Base-by-base conservation (phyloP, 2,797 vertebrate species). In the Spea hammondii region DNA sequence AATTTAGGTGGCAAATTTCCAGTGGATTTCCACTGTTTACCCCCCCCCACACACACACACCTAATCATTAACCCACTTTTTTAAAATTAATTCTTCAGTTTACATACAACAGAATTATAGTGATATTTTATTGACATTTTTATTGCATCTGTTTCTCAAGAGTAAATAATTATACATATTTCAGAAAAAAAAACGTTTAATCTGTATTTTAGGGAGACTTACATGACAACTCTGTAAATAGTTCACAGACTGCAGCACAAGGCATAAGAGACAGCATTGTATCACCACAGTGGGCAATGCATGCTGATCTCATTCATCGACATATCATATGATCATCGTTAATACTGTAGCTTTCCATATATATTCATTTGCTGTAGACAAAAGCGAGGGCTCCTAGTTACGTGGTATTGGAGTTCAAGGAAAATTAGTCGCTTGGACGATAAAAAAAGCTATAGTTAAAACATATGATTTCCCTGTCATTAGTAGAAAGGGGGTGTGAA, bases 361-460 rank as follows among this genome's bases (percentile, higher is more conserved):
- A 72, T 64, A 77, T 68, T 46, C 10, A 54, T 77, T 77, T 73
- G 69, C 79, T 82, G 65, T 68, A 68, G 54, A 72, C 72, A 65
- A 72, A 66, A 77, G 54, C 51, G 60, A 49, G 44, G 76, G n/a
- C 74, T 81, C 48, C 44, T 32, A 64, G 70, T 69, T 74, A 53
- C 51, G 44, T 74, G 54, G 71, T n/a, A 70, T 47, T 74, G 53
- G 6, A 79, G 54, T 73, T 55, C 55, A 73, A 73, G 72, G 64
- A 65, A 82, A 82, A 46, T n/a, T 12, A 70, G 78, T 79, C 70
- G 55, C 47, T 72, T 77, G 69, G 75, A 69, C 55, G 5, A 72
- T 17, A 65, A 32, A n/a, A 72, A 49, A 14, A 77, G 57, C 55
- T 69, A 72, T 51, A 47, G 72, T 68, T 81, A 55, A 65, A 72